Evolutionary conservation across 2,113 vertebrate species (phyloP), one percentile per base, ranked within the genome.

Genomic region (Nerophis lumbriciformis): DNA sequence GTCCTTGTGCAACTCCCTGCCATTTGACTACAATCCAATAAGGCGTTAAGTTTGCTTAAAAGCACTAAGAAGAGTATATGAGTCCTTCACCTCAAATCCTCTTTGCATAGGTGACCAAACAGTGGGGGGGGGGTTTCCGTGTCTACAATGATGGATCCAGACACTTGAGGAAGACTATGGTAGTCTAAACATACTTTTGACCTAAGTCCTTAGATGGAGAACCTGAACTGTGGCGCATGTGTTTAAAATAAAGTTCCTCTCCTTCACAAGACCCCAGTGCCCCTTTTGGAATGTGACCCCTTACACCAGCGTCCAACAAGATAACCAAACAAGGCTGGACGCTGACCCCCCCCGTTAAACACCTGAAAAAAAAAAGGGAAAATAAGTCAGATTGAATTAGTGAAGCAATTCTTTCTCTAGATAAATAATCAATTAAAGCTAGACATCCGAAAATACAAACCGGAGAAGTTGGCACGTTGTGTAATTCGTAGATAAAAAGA

Each of bases 241-340:
- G 85, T 89, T 90, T 83, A 61, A 71, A 86, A 84, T 89, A 77
- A 65, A 81, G 53, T 28, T 14, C 38, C 12, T 53, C 68, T 76
- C 60, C 63, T 81, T 79, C 68, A 72, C 56, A 16, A 67, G 73
- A 81, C 63, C 65, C 58, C 50, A 2, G 35, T 51, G 67, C 38
- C 81, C 75, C 75, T 50, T 59, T 59, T 85, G 82, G 87, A 90
- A 90, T 89, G 85, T 85, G 86, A 90, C 89, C 87, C 87, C 82
- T 66, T 64, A 28, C 28, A 14, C 6, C 57, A 57, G 61, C 68
- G 74, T 80, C 80, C 82, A 61, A 72, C 72, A 69, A 49, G 39
- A 79, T 63, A 80, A 73, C 72, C 61, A 85, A 84, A 82, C 80
- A 84, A 69, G 60, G 66, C 42, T 75, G 59, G 59, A 65, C 51